phyloP scores from a whole-genome alignment of 2,113 vertebrate species.

The Anoplopoma fimbria region DNA sequence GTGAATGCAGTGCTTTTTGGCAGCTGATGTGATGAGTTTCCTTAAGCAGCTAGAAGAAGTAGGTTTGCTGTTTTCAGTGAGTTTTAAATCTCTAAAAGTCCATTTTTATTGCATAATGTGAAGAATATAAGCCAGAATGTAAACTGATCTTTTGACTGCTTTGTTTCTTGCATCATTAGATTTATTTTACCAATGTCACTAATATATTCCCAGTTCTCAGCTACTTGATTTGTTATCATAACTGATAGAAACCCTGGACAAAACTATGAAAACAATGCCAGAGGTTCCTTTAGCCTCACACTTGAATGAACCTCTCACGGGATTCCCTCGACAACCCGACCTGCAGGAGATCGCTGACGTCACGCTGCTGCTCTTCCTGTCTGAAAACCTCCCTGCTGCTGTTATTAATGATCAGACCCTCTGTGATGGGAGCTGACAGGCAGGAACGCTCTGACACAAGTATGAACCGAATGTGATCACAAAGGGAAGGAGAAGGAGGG shows the following conservation, averaged over 20 bases:
- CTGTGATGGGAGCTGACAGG: constrained; percentile 38
- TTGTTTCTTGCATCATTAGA: not conserved
- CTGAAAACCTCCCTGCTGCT: constrained; percentile 26
- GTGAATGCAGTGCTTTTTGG: not conserved
- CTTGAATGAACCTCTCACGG: not conserved
- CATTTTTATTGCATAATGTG: not conserved
- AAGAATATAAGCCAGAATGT: not conserved
- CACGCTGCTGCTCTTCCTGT: constrained; percentile 4
- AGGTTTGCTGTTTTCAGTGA: not conserved
- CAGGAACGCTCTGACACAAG: constrained; percentile 33
- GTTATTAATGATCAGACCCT: constrained; percentile 19
- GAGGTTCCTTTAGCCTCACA: not conserved
- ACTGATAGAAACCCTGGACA: not conserved
- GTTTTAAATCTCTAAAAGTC: no score
- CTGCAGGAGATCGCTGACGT: not conserved
- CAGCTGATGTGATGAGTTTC: not conserved
- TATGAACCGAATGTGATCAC: constrained; percentile 40
- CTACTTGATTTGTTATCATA: not conserved
- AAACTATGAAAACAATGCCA: not conserved
- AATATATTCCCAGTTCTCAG: not conserved
- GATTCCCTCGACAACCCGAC: not conserved
- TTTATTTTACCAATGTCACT: no score
- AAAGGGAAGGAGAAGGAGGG: constrained; percentile 5
- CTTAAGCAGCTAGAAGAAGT: not conserved
- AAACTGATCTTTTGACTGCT: not conserved